Evolutionary conservation across 2,888 invertebrate genomes (phyloP).

Genomic region (Ochropleura leucogaster): DNA sequence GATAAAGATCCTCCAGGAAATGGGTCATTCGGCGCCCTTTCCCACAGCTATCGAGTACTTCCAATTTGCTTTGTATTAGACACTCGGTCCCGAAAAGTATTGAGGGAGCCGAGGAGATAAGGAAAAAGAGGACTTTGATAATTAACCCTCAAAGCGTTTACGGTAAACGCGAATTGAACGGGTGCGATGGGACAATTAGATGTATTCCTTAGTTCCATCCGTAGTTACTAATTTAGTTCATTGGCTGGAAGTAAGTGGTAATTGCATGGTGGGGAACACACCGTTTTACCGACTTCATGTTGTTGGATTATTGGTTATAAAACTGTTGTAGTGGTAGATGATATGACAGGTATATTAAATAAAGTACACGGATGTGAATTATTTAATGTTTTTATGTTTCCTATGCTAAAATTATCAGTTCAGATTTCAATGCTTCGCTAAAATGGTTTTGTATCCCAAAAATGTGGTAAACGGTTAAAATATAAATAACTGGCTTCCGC

Average conservation of each 20-base stretch:
- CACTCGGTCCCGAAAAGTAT: slow-evolving; percentile 79
- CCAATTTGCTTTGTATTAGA: slow-evolving; percentile 87
- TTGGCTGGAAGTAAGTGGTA: slow-evolving; percentile 39
- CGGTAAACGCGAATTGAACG: slow-evolving; percentile 78
- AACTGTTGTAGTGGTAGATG: neutral
- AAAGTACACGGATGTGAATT: neutral
- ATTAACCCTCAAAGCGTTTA: slow-evolving; percentile 81
- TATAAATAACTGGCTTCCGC: too few species aligned
- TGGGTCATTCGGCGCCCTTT: slow-evolving; percentile 83
- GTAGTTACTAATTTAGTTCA: slow-evolving; percentile 63
- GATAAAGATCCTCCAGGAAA: slow-evolving; percentile 85
- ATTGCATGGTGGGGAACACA: slow-evolving; percentile 14
- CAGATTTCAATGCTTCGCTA: neutral
- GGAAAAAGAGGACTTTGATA: slow-evolving; percentile 78
- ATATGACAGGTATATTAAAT: neutral
- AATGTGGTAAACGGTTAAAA: neutral
- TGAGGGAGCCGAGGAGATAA: slow-evolving; percentile 72
- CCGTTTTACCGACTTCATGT: neutral
- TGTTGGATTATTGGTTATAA: neutral
- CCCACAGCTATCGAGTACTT: slow-evolving; percentile 83
- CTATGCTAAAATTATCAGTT: neutral
- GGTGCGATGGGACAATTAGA: slow-evolving; percentile 75
- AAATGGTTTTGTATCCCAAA: neutral
- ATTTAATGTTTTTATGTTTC: neutral
- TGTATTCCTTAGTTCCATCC: slow-evolving; percentile 68